Percentiles rank a stretch among this genome's conserved stretches.
Evolutionary conservation across 2,888 invertebrate genomes (phyloP).

Genomic region (Cerastoderma edule): DNA sequence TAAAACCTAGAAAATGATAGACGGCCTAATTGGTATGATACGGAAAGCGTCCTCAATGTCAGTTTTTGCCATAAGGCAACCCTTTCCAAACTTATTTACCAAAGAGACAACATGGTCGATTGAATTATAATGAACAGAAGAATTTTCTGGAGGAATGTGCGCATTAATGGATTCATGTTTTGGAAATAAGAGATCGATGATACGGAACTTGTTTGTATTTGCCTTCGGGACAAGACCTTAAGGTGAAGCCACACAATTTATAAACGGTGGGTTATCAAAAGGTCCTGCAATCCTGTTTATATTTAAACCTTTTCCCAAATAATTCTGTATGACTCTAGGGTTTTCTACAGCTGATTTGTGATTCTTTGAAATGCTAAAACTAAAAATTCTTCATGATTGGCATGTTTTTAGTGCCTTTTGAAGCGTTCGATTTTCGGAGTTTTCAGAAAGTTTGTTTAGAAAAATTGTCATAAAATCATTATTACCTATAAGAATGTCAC

Average conservation of each 20-base stretch:
- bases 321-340: too few relatives aligned
- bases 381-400: too few relatives aligned
- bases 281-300: constrained; percentile 34
- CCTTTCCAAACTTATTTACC: constrained; percentile 25
- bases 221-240: constrained; percentile 35
- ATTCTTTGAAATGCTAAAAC: too few relatives aligned
- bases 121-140: constrained; percentile 31
- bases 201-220: constrained; percentile 16
- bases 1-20: constrained; percentile 31
- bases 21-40: constrained; percentile 42
- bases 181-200: constrained; percentile 36
- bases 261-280: neutral
- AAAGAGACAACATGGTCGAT: constrained; percentile 31
- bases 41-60: constrained; percentile 46
- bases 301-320: too few relatives aligned
- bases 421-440: too few relatives aligned
- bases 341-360: too few relatives aligned
- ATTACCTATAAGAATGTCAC: too few relatives aligned
- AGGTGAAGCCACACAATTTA: constrained; percentile 36
- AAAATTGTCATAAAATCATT: too few relatives aligned
- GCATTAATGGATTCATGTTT: constrained; percentile 28
- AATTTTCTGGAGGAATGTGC: constrained; percentile 16
- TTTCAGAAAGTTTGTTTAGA: too few relatives aligned
- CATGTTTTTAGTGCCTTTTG: too few relatives aligned
- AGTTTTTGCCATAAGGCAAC: constrained; percentile 40